Base-by-base conservation (phyloP, 2,888 invertebrate species). In the Diaphora mendica region DNA sequence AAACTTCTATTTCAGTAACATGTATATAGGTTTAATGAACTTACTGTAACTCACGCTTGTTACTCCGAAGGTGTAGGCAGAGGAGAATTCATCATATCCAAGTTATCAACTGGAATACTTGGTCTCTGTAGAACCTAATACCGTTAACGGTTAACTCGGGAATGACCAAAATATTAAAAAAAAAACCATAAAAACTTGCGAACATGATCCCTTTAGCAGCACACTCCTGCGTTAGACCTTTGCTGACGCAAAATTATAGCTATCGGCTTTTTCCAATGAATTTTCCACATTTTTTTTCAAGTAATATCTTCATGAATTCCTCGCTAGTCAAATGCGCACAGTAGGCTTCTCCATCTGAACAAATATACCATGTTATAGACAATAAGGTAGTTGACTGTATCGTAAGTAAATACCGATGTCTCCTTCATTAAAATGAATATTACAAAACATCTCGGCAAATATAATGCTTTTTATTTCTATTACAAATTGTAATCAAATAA, bases 91-190 rank as follows among this genome's bases (percentile, higher is more conserved):
- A 48, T 4, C 5, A 48, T 1, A 20, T 48, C 48, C 20, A 48
- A 1, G 7, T 48, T 5, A 20, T 20, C 20, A 17, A 48, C 15
- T 48, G 15, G 17, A 48, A 42, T 13, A 42, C 42, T 48, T 20
- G 4, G 17, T 51, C 51, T 23, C 51, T n/a, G n/a, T n/a, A n/a
- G n/a, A n/a, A n/a, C n/a, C n/a, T n/a, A n/a, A n/a, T n/a, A n/a
- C n/a, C n/a, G n/a, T n/a, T n/a, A n/a, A 15, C 0, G 17, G 20
- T 15, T 0, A 3, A 0, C 5, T 17, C 4, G 17, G 20, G 17
- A 51, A 55, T 55, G n/a, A 13, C n/a, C n/a, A n/a, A 9, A 51
- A 55, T 13, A 55, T n/a, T n/a, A 11, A n/a, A 2, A n/a, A 23
- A 23, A 42, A 2, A 0, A 42, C 1, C 39, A 39, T 9, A 39